phyloP scores from a whole-genome alignment of 2,888 invertebrate species.

The Imbricaverruca yamaguchii region DNA sequence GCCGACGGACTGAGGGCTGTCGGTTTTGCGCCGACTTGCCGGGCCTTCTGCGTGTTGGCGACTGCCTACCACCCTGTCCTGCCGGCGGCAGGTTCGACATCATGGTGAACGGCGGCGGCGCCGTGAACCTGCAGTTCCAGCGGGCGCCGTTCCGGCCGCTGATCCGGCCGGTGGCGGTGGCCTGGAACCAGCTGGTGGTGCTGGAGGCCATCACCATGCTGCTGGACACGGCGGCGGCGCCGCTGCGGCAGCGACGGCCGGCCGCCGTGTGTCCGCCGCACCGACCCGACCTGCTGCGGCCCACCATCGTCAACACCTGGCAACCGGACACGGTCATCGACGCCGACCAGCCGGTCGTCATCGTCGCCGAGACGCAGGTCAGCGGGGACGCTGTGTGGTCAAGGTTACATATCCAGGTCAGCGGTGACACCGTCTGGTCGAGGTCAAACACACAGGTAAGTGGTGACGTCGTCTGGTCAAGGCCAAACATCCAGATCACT shows the following conservation, averaged over 20 bases:
- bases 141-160: constrained; percentile 85
- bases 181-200: constrained; percentile 96
- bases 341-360: constrained; percentile 67
- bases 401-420: no score
- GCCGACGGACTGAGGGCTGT: no score
- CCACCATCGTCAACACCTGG: constrained; percentile 82
- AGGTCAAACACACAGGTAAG: no score
- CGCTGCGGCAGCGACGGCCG: constrained; percentile 18
- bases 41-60: no score
- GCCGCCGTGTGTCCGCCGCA: constrained; percentile 65
- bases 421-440: no score
- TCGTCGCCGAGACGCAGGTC: constrained; percentile 87
- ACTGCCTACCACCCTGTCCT: no score
- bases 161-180: constrained; percentile 83
- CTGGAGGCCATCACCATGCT: constrained; percentile 75
- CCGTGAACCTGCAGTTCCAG: constrained; percentile 92
- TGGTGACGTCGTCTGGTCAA: no score
- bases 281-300: constrained; percentile 73
- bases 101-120: constrained; percentile 95
- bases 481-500: no score
- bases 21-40: no score
- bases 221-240: constrained; percentile 57
- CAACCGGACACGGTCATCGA: constrained; percentile 82
- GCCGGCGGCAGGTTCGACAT: constrained; percentile 81
- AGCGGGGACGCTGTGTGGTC: constrained; percentile 25